Evolutionary conservation across 2,113 vertebrate genomes (phyloP).

Genomic region (Channa maculata): DNA sequence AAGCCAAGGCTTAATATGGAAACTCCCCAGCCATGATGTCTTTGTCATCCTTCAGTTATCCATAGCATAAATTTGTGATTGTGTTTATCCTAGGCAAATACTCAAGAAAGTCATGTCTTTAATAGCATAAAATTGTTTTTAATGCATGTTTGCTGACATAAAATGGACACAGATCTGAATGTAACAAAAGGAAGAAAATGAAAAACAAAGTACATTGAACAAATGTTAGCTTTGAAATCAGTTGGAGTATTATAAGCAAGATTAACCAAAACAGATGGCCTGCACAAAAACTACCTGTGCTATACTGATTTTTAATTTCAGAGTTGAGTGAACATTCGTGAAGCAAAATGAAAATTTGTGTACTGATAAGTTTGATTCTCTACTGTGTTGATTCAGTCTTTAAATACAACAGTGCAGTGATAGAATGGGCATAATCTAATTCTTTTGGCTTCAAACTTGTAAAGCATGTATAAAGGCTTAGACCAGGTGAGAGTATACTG

Average conservation of each 20-base stretch:
- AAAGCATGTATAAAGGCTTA: too few relatives aligned
- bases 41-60: slow-evolving; percentile 13
- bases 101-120: background rate
- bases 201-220: background rate
- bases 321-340: slow-evolving; percentile 48
- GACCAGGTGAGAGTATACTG: too few relatives aligned
- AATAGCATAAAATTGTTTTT: background rate
- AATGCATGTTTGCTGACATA: background rate
- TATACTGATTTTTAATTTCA: slow-evolving; percentile 52
- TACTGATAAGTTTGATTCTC: slow-evolving; percentile 17
- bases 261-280: too few relatives aligned
- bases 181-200: background rate
- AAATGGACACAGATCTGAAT: background rate
- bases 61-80: background rate
- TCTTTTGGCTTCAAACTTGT: too few relatives aligned
- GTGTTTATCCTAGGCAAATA: slow-evolving; percentile 16
- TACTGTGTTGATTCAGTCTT: background rate
- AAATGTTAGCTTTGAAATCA: too few relatives aligned
- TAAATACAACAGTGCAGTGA: background rate
- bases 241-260: too few relatives aligned
- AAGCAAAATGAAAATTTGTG: slow-evolving; percentile 23
- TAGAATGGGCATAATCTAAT: too few relatives aligned
- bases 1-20: background rate
- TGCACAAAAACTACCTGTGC: slow-evolving; percentile 4
- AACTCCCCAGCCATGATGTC: background rate